These are phyloP conservation scores for Hypothenemus hampei DNA, from an alignment of 1,140 invertebrate genomes.

Conservation along the genomic window DNA sequence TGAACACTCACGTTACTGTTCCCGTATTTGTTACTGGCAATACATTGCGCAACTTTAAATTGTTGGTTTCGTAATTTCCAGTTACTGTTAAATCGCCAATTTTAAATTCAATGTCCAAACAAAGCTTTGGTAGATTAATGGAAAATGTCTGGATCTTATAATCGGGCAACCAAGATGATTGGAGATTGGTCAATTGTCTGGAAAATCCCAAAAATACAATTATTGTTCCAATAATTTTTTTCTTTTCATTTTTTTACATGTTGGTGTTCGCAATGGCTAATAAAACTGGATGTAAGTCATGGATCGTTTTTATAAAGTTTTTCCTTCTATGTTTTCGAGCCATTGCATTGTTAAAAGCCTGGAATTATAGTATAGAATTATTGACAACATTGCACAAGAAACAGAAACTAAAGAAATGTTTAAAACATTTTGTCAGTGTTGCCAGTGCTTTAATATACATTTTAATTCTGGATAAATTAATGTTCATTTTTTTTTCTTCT, in stretches of 20 bases:
- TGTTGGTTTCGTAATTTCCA: slow-evolving; percentile 37
- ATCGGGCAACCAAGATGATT: slow-evolving; percentile 34
- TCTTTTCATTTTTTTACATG: slow-evolving; percentile 33
- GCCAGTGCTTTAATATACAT: no score
- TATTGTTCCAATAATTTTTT: no score
- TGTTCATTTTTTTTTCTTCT: no score
- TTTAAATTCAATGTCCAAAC: slow-evolving; percentile 32
- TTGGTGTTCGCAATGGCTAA: slow-evolving; percentile 30
- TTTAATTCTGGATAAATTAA: no score
- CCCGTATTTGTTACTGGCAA: slow-evolving; percentile 35
- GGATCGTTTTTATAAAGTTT: slow-evolving; percentile 26
- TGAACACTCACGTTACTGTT: slow-evolving; percentile 30
- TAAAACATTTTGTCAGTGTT: no score
- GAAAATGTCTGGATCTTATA: slow-evolving; percentile 31
- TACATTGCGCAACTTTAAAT: slow-evolving; percentile 31
- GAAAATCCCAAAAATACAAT: slow-evolving; percentile 11
- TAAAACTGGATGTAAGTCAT: slow-evolving; percentile 33
- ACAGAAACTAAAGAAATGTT: no score
- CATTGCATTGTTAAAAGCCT: slow-evolving; percentile 38
- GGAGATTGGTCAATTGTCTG: slow-evolving; percentile 37
- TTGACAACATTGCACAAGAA: no score
- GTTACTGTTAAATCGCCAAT: slow-evolving; percentile 33
- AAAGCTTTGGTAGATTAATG: slow-evolving; percentile 32
- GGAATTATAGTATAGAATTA: no score
- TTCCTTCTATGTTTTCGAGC: slow-evolving; percentile 26